Evolutionary conservation across 2,888 invertebrate species (phyloP).

Genomic region (Plusia festucae): DNA sequence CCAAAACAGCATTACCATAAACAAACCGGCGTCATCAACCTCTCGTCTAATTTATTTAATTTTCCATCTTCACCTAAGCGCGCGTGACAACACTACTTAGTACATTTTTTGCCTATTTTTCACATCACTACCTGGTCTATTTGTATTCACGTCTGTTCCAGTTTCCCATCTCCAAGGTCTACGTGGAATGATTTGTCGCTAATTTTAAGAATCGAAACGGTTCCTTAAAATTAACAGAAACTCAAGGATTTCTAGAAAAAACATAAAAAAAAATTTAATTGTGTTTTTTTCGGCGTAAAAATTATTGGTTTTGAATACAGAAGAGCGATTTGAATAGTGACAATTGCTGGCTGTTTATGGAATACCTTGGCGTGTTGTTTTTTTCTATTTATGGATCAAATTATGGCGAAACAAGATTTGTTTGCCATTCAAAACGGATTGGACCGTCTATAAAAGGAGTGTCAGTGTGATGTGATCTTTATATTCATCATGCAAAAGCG

Average conservation of each 20-base stretch:
- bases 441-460: not conserved
- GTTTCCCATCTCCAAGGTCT: slow-evolving; percentile 73
- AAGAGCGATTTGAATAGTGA: slow-evolving; percentile 43
- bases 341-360: slow-evolving; percentile 20
- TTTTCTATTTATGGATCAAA: slow-evolving; percentile 11
- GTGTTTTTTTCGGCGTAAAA: slow-evolving; percentile 52
- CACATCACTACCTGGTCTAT: slow-evolving; percentile 73
- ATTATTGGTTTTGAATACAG: slow-evolving; percentile 55
- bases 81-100: slow-evolving; percentile 66
- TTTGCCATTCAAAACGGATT: slow-evolving; percentile 12
- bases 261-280: slow-evolving; percentile 70
- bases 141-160: slow-evolving; percentile 71
- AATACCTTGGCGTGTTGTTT: slow-evolving; percentile 7
- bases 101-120: slow-evolving; percentile 74
- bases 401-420: not conserved
- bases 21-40: slow-evolving; percentile 35
- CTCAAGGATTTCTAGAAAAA: slow-evolving; percentile 77
- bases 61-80: slow-evolving; percentile 60
- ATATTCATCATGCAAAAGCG: slow-evolving; percentile 6
- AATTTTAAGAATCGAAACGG: slow-evolving; percentile 78
- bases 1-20: slow-evolving; percentile 14
- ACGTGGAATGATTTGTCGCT: slow-evolving; percentile 73
- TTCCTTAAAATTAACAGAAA: slow-evolving; percentile 74
- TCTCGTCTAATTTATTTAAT: slow-evolving; percentile 63
- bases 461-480: not conserved